Conservation (phyloP, 2,113 vertebrate species). For the Hippocampus abdominalis region DNA sequence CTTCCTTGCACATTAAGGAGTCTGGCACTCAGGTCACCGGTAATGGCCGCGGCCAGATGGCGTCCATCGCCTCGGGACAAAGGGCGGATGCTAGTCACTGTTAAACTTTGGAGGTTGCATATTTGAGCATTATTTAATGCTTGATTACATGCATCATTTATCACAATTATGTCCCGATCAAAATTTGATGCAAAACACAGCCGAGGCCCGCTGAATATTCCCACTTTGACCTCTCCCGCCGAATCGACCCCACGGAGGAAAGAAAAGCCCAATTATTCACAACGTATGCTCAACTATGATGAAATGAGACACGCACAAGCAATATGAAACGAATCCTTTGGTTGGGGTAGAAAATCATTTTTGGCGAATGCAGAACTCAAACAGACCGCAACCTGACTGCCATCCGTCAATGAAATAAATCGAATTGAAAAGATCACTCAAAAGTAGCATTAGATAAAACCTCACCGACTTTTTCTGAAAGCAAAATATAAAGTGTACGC, state of each 20-base stretch:
- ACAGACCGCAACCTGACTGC: neutral
- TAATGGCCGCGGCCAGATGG: conserved; percentile 75
- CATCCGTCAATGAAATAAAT: neutral
- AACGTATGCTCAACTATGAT: conserved; percentile 28
- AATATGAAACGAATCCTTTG: neutral
- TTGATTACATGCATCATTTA: conserved; percentile 81
- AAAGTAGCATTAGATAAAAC: neutral
- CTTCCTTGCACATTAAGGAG: conserved; percentile 72
- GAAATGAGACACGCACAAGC: conserved; percentile 1
- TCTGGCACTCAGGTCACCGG: conserved; percentile 72
- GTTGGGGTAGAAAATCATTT: neutral
- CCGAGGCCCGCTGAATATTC: conserved; percentile 69
- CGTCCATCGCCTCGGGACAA: conserved; percentile 71
- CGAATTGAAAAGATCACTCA: too few species aligned
- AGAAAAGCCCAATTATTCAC: conserved; percentile 14
- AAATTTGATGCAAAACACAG: conserved; percentile 76
- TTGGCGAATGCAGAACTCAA: neutral
- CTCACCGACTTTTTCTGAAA: neutral
- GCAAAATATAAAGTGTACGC: neutral
- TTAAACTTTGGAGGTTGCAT: conserved; percentile 75
- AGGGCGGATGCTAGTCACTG: conserved; percentile 70
- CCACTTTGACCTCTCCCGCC: conserved; percentile 71
- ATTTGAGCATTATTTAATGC: conserved; percentile 76
- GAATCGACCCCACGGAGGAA: conserved; percentile 53
- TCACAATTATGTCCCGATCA: conserved; percentile 80